A percentile compares a stretch with the other conserved stretches of the same genome.
Conservation (phyloP, 2,113 vertebrate species). For the Bufo gargarizans region DNA sequence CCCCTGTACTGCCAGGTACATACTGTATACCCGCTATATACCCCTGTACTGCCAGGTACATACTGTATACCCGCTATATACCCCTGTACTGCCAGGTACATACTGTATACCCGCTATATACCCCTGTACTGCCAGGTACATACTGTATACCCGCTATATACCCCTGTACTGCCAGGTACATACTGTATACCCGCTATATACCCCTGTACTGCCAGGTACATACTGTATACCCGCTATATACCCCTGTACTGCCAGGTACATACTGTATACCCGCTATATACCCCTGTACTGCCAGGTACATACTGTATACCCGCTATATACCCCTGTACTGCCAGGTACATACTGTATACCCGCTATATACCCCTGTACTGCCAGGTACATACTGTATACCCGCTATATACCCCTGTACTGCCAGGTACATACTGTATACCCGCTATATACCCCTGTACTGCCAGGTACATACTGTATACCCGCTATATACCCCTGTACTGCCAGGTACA, state of each 20-base stretch:
- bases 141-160: too few species aligned
- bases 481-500: too few species aligned
- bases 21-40: too few species aligned
- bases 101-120: too few species aligned
- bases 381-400: background rate
- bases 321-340: too few species aligned
- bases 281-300: constrained; percentile 62
- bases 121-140: too few species aligned
- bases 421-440: background rate
- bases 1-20: too few species aligned
- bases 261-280: constrained; percentile 72
- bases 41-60: background rate
- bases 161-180: constrained; percentile 92
- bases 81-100: too few species aligned
- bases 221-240: background rate
- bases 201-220: background rate
- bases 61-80: background rate
- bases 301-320: constrained; percentile 45
- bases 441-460: constrained; percentile 83
- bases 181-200: background rate
- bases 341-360: too few species aligned
- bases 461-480: background rate
- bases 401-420: too few species aligned
- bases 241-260: too few species aligned
- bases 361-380: background rate